Conservation (phyloP, 2,888 invertebrate genomes). For the Tenthredo distinguenda region DNA sequence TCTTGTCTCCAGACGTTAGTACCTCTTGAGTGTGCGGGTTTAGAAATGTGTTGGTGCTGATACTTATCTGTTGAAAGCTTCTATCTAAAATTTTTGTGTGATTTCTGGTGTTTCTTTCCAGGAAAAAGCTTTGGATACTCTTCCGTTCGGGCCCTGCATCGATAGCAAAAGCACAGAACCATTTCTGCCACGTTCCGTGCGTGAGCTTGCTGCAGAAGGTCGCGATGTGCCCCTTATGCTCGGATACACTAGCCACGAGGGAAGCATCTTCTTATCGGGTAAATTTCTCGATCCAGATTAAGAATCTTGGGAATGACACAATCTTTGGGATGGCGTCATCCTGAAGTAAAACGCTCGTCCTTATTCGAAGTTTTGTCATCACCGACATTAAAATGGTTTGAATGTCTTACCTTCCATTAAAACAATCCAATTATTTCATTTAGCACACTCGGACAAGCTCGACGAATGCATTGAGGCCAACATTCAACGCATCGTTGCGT, state of each 20-base stretch:
- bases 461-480: slow-evolving; percentile 71
- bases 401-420: not conserved
- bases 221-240: slow-evolving; percentile 77
- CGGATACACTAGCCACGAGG: slow-evolving; percentile 79
- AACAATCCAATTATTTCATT: not conserved
- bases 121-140: not conserved
- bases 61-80: not conserved
- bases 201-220: slow-evolving; percentile 63
- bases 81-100: not conserved
- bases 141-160: slow-evolving; percentile 57
- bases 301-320: not conserved
- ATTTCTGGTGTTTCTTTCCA: slow-evolving; percentile 36
- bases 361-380: not conserved
- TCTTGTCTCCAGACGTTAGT: slow-evolving; percentile 56
- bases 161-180: slow-evolving; percentile 59
- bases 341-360: not conserved
- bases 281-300: not conserved
- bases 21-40: not conserved
- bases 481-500: no score
- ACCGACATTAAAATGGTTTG: not conserved
- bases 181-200: slow-evolving; percentile 69
- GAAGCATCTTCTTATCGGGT: slow-evolving; percentile 69
- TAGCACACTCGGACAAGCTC: slow-evolving; percentile 27
- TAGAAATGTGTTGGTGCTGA: not conserved
- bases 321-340: not conserved